Base-by-base conservation (phyloP, 2,113 vertebrate species). In the Anguilla rostrata region DNA sequence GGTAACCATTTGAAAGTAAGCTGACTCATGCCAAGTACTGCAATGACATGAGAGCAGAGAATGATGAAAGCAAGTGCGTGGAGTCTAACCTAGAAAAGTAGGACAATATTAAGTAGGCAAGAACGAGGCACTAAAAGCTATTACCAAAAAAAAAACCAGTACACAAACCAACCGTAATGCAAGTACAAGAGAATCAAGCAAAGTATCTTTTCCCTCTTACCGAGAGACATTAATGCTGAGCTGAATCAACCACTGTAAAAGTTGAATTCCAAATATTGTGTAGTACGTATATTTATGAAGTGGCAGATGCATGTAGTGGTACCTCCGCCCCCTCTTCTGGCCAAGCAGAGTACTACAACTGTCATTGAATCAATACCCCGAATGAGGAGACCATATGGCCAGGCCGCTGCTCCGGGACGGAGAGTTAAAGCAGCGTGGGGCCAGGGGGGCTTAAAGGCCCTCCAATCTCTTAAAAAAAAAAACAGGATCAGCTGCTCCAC, bases 311-410 rank as follows among this genome's bases (percentile, higher is more conserved):
- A n/a, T 84, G 26, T 66, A 43, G 85, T 53, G 43, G 86, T 75
- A n/a, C 16, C n/a, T 75, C 16, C 86, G 87, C 92, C 0, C 93
- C 93, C 90, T 90, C 94, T 93, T 0, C 87, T 94, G 94, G 92
- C 43, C 82, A 90, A 66, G 90, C 83, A 0, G 56, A 11, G 2
- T 22, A 29, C 16, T 3, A 1, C 7, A 12, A 11, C n/a, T 53
- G 22, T 75, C 1, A 26, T n/a, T 71, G 7, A 71, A n/a, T 0
- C 6, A 75, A 11, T 75, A 75, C n/a, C 0, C 5, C 1, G 9
- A 75, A 7, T 5, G 63, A 71, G 5, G 71, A 75, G 26, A 75
- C 92, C 93, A 94, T 93, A 94, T 93, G 94, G 92, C 87, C 88
- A 81, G 75, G 9, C 87, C 53, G 87, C 89, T 90, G 86, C 85